Evolutionary conservation across 1,140 invertebrate species (phyloP), one percentile per base, ranked within the genome.

Genomic region (Eumaeus atala): DNA sequence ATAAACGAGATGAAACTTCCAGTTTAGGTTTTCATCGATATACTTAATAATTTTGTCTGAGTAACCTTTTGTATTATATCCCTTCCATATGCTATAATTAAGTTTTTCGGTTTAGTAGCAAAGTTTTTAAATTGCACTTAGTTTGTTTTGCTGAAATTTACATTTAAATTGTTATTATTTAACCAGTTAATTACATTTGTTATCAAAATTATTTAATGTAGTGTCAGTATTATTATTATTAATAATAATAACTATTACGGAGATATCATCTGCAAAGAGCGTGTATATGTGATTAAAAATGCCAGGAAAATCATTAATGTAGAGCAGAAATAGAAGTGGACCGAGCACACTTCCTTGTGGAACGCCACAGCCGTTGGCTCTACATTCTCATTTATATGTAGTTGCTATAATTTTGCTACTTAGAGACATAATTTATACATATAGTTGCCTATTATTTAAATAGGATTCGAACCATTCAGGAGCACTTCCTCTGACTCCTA

Each of bases 261-360:
- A 34, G 5, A 34, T 51, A 3, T 52, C 51, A 33, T 52, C 36
- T 12, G 51, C 51, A 40, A 12, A 52, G 6, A 40, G 8, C 8
- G 9, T 33, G 10, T n/a, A 11, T n/a, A 10, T 17, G 14, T 40
- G 14, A 7, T 17, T 33, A 1, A 17, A 21, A 9, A 42, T 12
- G 12, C 9, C 21, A 3, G 37, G 35, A 8, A 42, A 8, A 18
- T 52, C 37, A 42, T 42, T 52, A 14, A 42, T 53, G 21, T 33
- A 42, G 11, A 17, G 5, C 2, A 53, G 7, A 12, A 53, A 44
- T 10, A 53, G 12, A 9, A 53, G 10, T 2, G 51, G 38, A 0
- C 51, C 51, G 38, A 53, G 12, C 6, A 53, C n/a, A 3, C 51
- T 53, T 6, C 51, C 51, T 33, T 53, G 51, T n/a, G 51, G 51